Evolutionary conservation across 2,113 vertebrate genomes (phyloP), one percentile per base, ranked within the genome.

Genomic region (Pseudolaguvia tuberculata): DNA sequence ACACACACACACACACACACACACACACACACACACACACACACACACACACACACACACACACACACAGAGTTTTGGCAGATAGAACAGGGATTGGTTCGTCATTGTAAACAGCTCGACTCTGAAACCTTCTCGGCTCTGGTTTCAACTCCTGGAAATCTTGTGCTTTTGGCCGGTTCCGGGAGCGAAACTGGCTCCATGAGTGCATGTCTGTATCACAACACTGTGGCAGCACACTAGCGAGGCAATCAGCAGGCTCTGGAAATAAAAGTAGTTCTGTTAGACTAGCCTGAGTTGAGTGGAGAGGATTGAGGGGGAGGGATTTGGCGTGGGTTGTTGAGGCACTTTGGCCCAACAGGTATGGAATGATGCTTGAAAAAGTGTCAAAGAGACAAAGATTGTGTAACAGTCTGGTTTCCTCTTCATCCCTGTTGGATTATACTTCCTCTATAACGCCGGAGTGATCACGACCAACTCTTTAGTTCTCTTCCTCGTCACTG

Each of bases 131-230:
- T 95, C 94, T 93, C 86, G 88, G 88, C 90, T 94, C 91, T 84
- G 82, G 72, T 88, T 82, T 76, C 78, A 72, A 84, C 83, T 87
- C 84, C 86, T 83, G 85, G 86, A 87, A 80, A 88, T 86, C 83
- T 94, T 96, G 96, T 98, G 94, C 95, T 96, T 95, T 87, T 85
- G 88, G 85, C 79, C 88, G 91, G 84, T 79, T 84, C 84, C 66
- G 79, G 50, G 84, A 85, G 84, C 53, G 67, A 84, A 81, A 9
- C 39, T 42, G 80, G 45, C 12, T 65, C 25, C 14, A 58, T 10
- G n/a, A 69, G 56, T 75, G 79, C 83, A 52, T 20, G 1, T 61
- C 66, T 45, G 23, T n/a, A 70, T 66, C 63, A 23, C 52, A 23
- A 55, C 72, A 78, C n/a, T 51, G 79, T 83, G 73, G 23, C 50